phyloP scores from a whole-genome alignment of 2,113 vertebrate genomes.

The Mastomys coucha region DNA sequence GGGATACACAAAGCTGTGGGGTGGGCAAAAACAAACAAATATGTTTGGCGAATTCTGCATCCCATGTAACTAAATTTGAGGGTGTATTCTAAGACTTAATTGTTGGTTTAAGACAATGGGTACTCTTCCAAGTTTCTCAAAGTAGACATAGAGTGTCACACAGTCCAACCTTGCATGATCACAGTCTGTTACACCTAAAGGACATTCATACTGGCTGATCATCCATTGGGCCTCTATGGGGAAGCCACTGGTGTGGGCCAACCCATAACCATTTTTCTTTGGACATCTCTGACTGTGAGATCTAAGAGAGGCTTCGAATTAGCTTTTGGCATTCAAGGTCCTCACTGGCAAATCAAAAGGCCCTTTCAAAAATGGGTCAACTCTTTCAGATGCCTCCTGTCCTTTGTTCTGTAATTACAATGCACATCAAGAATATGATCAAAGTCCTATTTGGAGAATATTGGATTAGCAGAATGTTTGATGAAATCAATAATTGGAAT shows the following conservation, averaged over 20 bases:
- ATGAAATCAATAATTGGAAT: conserved; percentile 71
- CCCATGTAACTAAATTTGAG: neutral
- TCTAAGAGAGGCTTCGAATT: neutral
- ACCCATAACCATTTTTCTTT: neutral
- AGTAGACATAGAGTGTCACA: accelerated
- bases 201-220: too few species aligned
- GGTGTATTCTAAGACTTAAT: neutral
- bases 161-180: too few species aligned
- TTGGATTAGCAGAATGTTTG: conserved; percentile 52
- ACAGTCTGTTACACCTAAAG: neutral
- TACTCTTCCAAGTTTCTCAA: neutral
- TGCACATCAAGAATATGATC: conserved; percentile 23
- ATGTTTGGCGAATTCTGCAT: neutral
- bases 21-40: accelerated
- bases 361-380: neutral
- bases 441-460: conserved; percentile 56
- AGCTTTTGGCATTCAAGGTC: neutral
- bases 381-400: neutral
- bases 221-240: accelerated
- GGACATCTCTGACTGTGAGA: accelerated
- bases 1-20: neutral
- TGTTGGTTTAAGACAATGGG: neutral
- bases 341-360: neutral
- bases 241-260: neutral
- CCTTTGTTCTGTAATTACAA: conserved; percentile 7